Base-by-base conservation (phyloP, 2,113 vertebrate species). In the Athene cunicularia region DNA sequence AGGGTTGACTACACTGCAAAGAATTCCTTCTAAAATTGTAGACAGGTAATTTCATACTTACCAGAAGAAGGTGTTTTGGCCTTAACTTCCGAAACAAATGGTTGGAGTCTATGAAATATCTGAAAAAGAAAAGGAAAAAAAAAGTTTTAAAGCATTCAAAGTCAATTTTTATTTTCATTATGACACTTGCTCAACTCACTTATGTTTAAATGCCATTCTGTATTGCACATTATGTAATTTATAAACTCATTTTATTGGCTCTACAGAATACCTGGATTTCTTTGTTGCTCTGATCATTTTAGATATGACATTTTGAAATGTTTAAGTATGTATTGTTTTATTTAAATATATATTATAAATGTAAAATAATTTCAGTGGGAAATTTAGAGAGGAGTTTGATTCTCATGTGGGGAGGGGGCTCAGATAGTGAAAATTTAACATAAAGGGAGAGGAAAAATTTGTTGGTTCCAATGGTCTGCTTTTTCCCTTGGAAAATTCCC, bases 391-490 rank as follows among this genome's bases (percentile, higher is more conserved):
- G 5, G 8, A 52, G 17, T 79, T 89, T 71, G 22, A 5, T 80
- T 79, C 22, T 56, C 7, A 7, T 45, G 21, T 27, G 22, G 7
- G 27, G 22, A 91, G 33, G 11, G 56, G 30, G 11, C 20, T 73
- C 14, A 58, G 15, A 30, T 5, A 32, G 20, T 66, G 23, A 58
- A 88, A 58, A 49, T 58, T 27, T 68, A 47, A 19, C 1, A 3
- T 50, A 39, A 74, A 86, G 88, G 8, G 5, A 22, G 39, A 86
- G 7, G 86, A 90, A 71, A 71, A 66, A 56, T 5, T 6, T 58
- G 1, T 45, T 75, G 0, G 2, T 59, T 88, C 17, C 24, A 56
- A 0, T 33, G 8, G 8, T 72, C 52, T 18, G 2, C 2, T 22
- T 77, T 73, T 73, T 79, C 17, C 16, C 14, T 28, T 35, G 21